These are phyloP conservation scores for Notodonta ziczac DNA, from an alignment of 2,888 invertebrate genomes.

Conservation along the genomic window DNA sequence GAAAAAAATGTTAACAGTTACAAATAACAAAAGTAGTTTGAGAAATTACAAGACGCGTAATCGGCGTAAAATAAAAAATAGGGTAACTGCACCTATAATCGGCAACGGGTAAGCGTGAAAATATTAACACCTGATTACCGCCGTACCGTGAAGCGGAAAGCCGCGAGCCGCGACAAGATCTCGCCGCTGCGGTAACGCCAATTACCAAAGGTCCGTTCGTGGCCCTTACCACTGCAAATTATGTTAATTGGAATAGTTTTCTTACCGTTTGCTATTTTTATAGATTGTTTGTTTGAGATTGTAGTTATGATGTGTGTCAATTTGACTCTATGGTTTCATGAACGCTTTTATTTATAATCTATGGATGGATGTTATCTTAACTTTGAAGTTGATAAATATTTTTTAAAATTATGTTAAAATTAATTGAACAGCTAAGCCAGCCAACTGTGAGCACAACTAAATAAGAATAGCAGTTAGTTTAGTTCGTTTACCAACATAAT, in stretches of 20 bases:
- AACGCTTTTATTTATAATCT: no score
- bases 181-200: conserved; percentile 23
- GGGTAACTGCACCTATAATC: conserved; percentile 37
- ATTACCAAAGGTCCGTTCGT: conserved; percentile 1
- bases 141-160: conserved; percentile 56
- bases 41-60: conserved; percentile 25
- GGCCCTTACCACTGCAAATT: conserved; percentile 17
- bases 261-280: conserved; percentile 1
- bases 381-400: no score
- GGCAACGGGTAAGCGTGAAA: conserved; percentile 34
- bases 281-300: background rate
- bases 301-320: background rate
- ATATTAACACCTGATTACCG: conserved; percentile 58
- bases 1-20: background rate
- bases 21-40: conserved; percentile 15
- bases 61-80: conserved; percentile 8
- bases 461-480: no score
- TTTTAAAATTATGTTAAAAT: no score
- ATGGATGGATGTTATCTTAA: no score
- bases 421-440: no score
- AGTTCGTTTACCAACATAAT: no score
- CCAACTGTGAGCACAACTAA: no score
- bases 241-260: conserved; percentile 15
- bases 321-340: no score
- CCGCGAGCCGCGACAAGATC: conserved; percentile 25